Conservation (phyloP, 1,140 invertebrate species). For the Leptopilina boulardi region DNA sequence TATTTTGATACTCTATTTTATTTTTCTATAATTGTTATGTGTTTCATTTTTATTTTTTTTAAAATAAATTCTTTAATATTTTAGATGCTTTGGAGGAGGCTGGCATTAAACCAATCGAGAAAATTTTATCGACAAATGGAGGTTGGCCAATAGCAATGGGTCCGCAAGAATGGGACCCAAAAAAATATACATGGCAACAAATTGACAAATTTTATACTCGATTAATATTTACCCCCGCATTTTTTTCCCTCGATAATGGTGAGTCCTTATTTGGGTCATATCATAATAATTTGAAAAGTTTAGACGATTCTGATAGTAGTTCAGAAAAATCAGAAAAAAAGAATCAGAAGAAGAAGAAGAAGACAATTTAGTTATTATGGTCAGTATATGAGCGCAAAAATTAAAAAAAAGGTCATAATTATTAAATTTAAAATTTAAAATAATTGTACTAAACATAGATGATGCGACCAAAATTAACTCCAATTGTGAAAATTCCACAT, state of each 20-base stretch:
- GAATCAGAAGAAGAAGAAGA: not conserved
- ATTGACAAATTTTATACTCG: not conserved
- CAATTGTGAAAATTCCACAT: not conserved
- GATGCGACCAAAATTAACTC: too few relatives aligned
- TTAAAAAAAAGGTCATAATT: too few relatives aligned
- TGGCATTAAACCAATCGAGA: not conserved
- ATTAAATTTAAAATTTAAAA: too few relatives aligned
- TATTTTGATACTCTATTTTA: too few relatives aligned
- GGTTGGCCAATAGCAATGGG: not conserved
- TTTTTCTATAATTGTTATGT: too few relatives aligned
- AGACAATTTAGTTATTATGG: too few relatives aligned
- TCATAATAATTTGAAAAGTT: not conserved
- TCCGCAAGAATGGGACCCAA: not conserved
- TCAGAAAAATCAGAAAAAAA: not conserved
- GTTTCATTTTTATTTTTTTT: too few relatives aligned
- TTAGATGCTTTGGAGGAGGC: not conserved
- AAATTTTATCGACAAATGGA: not conserved
- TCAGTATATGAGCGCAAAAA: too few relatives aligned
- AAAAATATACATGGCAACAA: not conserved
- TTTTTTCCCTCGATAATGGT: not conserved
- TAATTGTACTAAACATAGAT: too few relatives aligned
- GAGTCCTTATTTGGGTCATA: not conserved
- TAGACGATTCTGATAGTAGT: not conserved
- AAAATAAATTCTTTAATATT: not conserved
- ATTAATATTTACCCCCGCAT: not conserved